A percentile compares a stretch with the other conserved stretches of the same genome.
Evolutionary conservation across 2,888 invertebrate species (phyloP).

Genomic region (Platypus cylindrus): DNA sequence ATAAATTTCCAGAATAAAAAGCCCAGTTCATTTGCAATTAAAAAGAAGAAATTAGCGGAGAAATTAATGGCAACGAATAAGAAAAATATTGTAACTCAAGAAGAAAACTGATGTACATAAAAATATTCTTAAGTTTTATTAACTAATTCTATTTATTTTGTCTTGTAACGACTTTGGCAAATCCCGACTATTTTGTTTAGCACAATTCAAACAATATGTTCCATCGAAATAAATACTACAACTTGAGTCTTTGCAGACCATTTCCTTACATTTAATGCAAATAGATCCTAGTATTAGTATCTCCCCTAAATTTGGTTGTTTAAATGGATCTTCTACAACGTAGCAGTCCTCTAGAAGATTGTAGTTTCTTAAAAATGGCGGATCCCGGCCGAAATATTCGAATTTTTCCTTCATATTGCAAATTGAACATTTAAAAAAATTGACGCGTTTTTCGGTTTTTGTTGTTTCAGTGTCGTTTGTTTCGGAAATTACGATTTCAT

Average conservation of each 20-base stretch:
- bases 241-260: constrained; percentile 57
- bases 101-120: no score
- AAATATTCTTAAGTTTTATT: constrained; percentile 5
- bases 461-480: constrained; percentile 7
- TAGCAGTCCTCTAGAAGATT: constrained; percentile 60
- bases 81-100: no score
- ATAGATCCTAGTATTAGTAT: constrained; percentile 64
- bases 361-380: constrained; percentile 59
- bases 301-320: constrained; percentile 60
- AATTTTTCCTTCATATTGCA: constrained; percentile 59
- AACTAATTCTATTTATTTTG: constrained; percentile 40
- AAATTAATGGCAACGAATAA: constrained; percentile 16
- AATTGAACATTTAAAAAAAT: constrained; percentile 42
- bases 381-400: constrained; percentile 62
- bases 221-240: constrained; percentile 73
- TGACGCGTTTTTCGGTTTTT: constrained; percentile 7
- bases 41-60: constrained; percentile 23
- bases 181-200: constrained; percentile 38
- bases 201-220: constrained; percentile 63
- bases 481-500: constrained; percentile 1
- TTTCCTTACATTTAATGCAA: constrained; percentile 53
- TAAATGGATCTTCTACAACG: constrained; percentile 76
- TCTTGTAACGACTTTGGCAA: constrained; percentile 59
- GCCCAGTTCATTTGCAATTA: constrained; percentile 19
- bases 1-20: constrained; percentile 26